A percentile compares a stretch with the other conserved stretches of the same genome.
phyloP scores from a whole-genome alignment of 1,140 invertebrate species.

The Eriocheir sinensis region DNA sequence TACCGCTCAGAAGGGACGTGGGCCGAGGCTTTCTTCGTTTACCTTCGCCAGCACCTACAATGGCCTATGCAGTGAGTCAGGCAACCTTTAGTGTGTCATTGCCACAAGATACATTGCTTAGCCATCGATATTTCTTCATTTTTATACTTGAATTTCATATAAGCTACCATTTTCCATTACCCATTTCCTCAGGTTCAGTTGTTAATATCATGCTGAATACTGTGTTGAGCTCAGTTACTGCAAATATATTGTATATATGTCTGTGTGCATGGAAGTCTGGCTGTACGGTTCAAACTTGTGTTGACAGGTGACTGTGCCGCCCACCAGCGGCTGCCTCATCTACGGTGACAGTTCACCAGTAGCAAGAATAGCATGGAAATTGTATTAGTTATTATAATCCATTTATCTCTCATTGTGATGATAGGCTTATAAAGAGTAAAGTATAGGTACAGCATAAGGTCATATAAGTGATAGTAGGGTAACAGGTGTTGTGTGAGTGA shows the following conservation, averaged over 20 bases:
- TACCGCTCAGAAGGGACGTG: neutral
- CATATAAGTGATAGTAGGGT: slow-evolving; percentile 71
- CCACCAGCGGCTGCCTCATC: slow-evolving; percentile 15
- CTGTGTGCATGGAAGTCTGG: slow-evolving; percentile 30
- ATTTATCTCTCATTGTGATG: slow-evolving; percentile 71
- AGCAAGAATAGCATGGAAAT: slow-evolving; percentile 63
- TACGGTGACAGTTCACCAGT: slow-evolving; percentile 60
- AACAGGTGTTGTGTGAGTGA: neutral
- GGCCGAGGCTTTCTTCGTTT: neutral
- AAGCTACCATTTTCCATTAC: neutral
- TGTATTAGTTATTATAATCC: slow-evolving; percentile 65
- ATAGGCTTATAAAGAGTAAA: slow-evolving; percentile 72
- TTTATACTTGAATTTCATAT: neutral
- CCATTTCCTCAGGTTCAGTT: slow-evolving; percentile 67
- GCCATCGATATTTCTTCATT: neutral
- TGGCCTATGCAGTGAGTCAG: neutral
- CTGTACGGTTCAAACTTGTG: neutral
- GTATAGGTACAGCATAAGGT: slow-evolving; percentile 52
- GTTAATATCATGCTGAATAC: slow-evolving; percentile 48
- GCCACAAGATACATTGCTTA: slow-evolving; percentile 3
- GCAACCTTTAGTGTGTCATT: neutral
- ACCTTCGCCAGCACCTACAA: neutral
- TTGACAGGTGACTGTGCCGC: slow-evolving; percentile 53
- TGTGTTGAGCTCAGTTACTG: slow-evolving; percentile 49
- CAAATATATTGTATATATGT: slow-evolving; percentile 61